Conservation (phyloP, 2,888 invertebrate genomes). For the Thumatha senex region DNA sequence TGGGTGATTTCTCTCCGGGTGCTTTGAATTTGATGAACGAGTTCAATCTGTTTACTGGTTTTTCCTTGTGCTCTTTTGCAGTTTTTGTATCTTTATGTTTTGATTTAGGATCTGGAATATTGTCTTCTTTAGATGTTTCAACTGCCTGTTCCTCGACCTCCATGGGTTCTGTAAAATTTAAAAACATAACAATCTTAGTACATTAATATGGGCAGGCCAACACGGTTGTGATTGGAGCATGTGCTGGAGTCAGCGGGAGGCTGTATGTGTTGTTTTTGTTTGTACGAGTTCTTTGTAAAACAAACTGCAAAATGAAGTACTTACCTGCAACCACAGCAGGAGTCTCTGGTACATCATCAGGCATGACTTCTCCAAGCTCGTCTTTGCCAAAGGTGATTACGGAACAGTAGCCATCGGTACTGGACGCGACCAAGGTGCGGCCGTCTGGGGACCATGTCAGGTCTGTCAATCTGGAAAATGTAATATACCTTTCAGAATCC, state of each 20-base stretch:
- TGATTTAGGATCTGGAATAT: constrained; percentile 5
- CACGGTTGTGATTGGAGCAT: no score
- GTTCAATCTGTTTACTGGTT: constrained; percentile 54
- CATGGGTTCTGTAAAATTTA: constrained; percentile 52
- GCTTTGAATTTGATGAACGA: constrained; percentile 71
- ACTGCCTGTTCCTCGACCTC: constrained; percentile 44
- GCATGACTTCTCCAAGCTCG: constrained; percentile 61
- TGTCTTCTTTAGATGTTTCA: constrained; percentile 24
- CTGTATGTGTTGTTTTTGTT: no score
- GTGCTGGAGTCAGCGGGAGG: no score
- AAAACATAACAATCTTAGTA: not conserved
- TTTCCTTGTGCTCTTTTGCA: constrained; percentile 29
- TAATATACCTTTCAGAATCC: no score
- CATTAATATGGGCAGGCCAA: not conserved
- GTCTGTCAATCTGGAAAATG: constrained; percentile 61
- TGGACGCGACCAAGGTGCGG: constrained; percentile 62
- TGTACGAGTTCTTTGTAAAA: no score
- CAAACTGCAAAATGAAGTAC: no score
- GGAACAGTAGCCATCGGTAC: constrained; percentile 77
- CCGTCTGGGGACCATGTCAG: constrained; percentile 70
- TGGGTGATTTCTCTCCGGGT: constrained; percentile 59
- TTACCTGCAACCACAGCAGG: constrained; percentile 19
- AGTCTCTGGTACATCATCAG: constrained; percentile 33
- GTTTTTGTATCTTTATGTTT: constrained; percentile 26
- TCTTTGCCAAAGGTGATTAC: constrained; percentile 58